phyloP scores from a whole-genome alignment of 1,140 invertebrate genomes.

The Micrasema minimum region DNA sequence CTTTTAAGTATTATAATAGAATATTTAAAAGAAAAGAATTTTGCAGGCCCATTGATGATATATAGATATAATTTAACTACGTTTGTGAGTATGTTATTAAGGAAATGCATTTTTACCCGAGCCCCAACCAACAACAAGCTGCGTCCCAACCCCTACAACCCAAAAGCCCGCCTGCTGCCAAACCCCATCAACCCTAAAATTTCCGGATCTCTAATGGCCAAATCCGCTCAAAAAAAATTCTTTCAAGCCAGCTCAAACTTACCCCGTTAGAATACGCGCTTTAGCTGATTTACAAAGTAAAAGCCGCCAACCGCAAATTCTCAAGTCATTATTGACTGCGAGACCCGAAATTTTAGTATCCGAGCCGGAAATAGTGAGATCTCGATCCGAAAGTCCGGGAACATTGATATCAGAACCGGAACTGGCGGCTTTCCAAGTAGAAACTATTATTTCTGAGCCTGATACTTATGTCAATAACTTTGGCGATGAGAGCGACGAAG shows the following conservation, averaged over 20 bases:
- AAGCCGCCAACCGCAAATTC: slow-evolving; percentile 61
- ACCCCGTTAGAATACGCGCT: slow-evolving; percentile 38
- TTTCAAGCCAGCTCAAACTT: background rate
- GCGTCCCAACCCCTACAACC: slow-evolving; percentile 64
- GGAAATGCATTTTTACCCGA: too few species aligned
- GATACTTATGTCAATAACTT: slow-evolving; percentile 55
- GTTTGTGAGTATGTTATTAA: too few species aligned
- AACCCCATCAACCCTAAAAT: slow-evolving; percentile 63
- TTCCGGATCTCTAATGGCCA: slow-evolving; percentile 60
- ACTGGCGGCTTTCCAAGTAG: slow-evolving; percentile 64
- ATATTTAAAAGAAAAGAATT: too few species aligned
- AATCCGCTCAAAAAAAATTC: background rate
- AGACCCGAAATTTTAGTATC: slow-evolving; percentile 62
- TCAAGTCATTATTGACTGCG: slow-evolving; percentile 63
- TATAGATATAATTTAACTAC: too few species aligned
- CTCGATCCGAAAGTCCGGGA: slow-evolving; percentile 64
- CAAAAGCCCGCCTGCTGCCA: slow-evolving; percentile 62
- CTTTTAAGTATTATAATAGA: too few species aligned
- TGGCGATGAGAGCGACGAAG: slow-evolving; percentile 13
- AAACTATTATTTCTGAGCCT: slow-evolving; percentile 63
- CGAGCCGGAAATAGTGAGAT: slow-evolving; percentile 62
- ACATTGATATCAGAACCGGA: slow-evolving; percentile 65
- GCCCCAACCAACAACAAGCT: slow-evolving; percentile 60
- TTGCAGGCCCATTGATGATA: too few species aligned
- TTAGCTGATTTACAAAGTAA: slow-evolving; percentile 32